Evolutionary conservation across 1,140 invertebrate species (phyloP), one percentile per base, ranked within the genome.

Genomic region (Cherax destructor): DNA sequence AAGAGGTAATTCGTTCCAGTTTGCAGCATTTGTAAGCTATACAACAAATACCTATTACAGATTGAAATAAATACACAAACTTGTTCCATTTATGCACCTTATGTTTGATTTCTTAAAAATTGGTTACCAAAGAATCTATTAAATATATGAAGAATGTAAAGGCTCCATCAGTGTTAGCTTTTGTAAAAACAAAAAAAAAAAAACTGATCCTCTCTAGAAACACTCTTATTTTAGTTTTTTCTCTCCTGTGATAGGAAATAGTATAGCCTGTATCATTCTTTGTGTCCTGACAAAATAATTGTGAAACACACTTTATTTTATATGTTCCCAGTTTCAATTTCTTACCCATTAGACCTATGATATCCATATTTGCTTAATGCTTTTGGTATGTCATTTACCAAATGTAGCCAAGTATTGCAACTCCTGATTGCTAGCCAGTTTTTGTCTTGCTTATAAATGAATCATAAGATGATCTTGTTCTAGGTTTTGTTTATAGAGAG

Each of bases 341-440:
- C 79, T 81, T 89, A 65, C 78, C 77, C 56, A 81, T 88, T 80
- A 69, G 85, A 86, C 52, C 85, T 59, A 88, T 47, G 83, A 86
- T 59, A 77, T 81, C 79, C 49, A 74, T 83, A 91, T 91, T 90
- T 85, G 89, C 81, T 85, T 85, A 74, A 77, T 80, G 89, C 83
- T 91, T 88, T 91, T 91, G 89, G 77, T 91, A 91, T 84, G 41
- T 80, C 83, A 79, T 49, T 88, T 83, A 81, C 83, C 83, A 91
- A 85, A 79, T 86, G 83, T 91, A 79, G 89, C 83, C 76, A 74
- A 86, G 78, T 91, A 91, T 65, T 91, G 89, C 89, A 85, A 79
- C 65, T 85, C 76, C 81, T 50, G 84, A 79, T 84, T 91, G 76
- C 89, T 85, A 77, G 81, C 83, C 77, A 79, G 49, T 91, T 91